Base-by-base conservation (phyloP, 2,888 invertebrate genomes). In the Pristionchus entomophagus region DNA sequence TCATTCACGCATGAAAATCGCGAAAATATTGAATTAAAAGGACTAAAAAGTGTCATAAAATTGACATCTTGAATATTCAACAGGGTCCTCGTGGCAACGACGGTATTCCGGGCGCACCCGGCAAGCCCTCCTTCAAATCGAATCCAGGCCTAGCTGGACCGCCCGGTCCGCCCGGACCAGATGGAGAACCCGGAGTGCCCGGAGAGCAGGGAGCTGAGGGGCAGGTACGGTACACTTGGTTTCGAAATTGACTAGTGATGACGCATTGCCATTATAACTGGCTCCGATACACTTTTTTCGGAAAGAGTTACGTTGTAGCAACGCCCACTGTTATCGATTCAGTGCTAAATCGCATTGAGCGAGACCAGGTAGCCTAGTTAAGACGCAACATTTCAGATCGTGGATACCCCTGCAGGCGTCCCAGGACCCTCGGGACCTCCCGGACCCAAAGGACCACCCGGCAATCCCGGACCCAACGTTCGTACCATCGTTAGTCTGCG, bases 71-170 rank as follows among this genome's bases (percentile, higher is more conserved):
- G 45, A 77, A 45, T 45, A 45, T 49, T 26, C 45, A 69, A 19
- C 62, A 84, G 83, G 83, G 83, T 2, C 45, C 65, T 2, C 83
- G 49, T 41, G 83, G 83, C 6, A 45, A 84, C 65, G 65, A 84
- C 65, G 83, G 83, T 5, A 45, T 84, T 14, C 65, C 62, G 0
- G 83, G 83, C 0, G 65, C 62, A 8, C 65, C 62, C 22, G 83
- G 83, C 35, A 26, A 49, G 29, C 83, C 83, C 6, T 84, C 83
- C 0, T 53, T 35, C 65, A n/a, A 29, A 12, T 35, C 29, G 14
- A 45, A 26, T 19, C 65, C 65, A 0, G 83, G 83, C 6, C 83
- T 17, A 10, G 19, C 26, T 12, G 83, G 83, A 1, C 41, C 41
- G 0, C 38, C 83, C 22, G 83, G 83, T 45, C 83, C 83, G 12